Conservation (phyloP, 1,140 invertebrate species). For the Bradynema listronoti region DNA sequence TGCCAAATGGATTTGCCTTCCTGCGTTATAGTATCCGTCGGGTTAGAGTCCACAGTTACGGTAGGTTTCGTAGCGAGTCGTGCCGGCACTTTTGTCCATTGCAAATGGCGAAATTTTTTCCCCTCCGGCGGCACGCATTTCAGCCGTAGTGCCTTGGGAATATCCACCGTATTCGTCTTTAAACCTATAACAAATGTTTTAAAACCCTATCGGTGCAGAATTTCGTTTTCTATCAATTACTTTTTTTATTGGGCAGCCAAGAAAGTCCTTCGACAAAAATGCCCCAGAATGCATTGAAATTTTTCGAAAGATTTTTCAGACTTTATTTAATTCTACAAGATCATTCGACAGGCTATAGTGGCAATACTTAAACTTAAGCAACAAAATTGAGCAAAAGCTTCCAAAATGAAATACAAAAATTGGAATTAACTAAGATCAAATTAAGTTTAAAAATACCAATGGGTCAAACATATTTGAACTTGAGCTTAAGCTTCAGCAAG, state of each 20-base stretch:
- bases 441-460: too few relatives aligned
- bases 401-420: too few relatives aligned
- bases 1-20: constrained; percentile 31
- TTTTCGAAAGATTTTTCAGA: constrained; percentile 38
- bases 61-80: constrained; percentile 60
- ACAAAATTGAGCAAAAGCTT: too few relatives aligned
- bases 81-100: constrained; percentile 53
- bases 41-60: constrained; percentile 73
- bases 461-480: too few relatives aligned
- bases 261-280: constrained; percentile 61
- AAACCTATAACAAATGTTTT: constrained; percentile 50
- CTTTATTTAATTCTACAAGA: too few relatives aligned
- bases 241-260: constrained; percentile 47
- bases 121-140: constrained; percentile 22
- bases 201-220: constrained; percentile 44
- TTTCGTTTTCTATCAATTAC: constrained; percentile 1
- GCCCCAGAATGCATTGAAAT: too few relatives aligned
- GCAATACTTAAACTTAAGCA: too few relatives aligned
- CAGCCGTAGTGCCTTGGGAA: constrained; percentile 20
- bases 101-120: constrained; percentile 41
- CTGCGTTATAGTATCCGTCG: background rate
- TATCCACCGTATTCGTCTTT: background rate
- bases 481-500: too few relatives aligned
- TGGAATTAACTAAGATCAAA: too few relatives aligned
- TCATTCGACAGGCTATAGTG: too few relatives aligned